These are phyloP conservation scores for Heteromyza rotundicornis DNA, from an alignment of 2,888 invertebrate species.

Conservation along the genomic window DNA sequence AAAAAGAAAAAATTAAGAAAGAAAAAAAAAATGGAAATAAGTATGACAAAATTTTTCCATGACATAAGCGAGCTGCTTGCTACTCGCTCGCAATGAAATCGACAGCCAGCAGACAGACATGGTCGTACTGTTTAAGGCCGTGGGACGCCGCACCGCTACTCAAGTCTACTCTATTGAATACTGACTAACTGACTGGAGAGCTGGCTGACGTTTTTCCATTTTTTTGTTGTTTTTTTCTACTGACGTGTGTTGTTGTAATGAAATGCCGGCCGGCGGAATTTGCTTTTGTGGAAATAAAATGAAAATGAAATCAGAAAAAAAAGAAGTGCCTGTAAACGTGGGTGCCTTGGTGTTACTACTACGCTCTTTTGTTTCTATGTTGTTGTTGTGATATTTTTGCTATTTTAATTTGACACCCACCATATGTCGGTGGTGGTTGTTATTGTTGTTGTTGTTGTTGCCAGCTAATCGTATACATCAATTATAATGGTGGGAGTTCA, in stretches of 20 bases:
- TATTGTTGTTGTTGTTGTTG: constrained; percentile 1
- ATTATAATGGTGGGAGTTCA: constrained; percentile 2
- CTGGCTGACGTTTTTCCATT: neutral
- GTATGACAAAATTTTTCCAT: neutral
- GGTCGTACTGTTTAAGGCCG: no score
- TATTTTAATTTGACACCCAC: constrained; percentile 2
- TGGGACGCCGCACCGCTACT: no score
- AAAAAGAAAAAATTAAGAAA: neutral
- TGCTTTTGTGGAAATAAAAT: neutral
- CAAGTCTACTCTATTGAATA: no score
- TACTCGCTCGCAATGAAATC: neutral
- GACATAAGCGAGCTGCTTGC: neutral
- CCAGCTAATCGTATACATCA: neutral
- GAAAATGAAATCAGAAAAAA: neutral
- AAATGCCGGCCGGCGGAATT: constrained; percentile 1
- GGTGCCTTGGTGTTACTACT: neutral
- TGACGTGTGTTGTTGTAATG: no score
- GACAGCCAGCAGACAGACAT: neutral
- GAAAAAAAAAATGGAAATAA: neutral
- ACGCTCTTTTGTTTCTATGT: neutral
- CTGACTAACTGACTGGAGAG: neutral
- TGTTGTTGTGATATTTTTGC: neutral
- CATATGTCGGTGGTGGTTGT: neutral
- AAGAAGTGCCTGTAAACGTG: neutral
- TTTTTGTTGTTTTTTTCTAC: no score